phyloP scores from a whole-genome alignment of 1,140 invertebrate species.

The Micrasema minimum region DNA sequence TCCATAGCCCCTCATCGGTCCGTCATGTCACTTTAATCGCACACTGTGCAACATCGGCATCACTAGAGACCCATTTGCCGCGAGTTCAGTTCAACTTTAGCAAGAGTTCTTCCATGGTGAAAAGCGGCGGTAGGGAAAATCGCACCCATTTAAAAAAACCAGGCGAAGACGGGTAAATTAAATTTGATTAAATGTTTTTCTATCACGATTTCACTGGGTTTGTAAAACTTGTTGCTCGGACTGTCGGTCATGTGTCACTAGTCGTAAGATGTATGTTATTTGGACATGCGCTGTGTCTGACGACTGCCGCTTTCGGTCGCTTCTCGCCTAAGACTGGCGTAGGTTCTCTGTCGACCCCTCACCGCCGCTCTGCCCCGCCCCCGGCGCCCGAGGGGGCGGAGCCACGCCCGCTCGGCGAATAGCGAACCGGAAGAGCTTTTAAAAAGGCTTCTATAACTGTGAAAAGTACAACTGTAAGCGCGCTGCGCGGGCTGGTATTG shows the following conservation, averaged over 20 bases:
- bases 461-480: slow-evolving; percentile 1
- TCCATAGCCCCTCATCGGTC: slow-evolving; percentile 11
- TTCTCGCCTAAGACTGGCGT: slow-evolving; percentile 36
- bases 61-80: too few species aligned
- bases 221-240: slow-evolving; percentile 40
- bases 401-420: slow-evolving; percentile 43
- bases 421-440: slow-evolving; percentile 10
- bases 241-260: slow-evolving; percentile 40
- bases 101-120: too few species aligned
- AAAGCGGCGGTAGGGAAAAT: too few species aligned
- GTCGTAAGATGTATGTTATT: background rate
- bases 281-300: background rate
- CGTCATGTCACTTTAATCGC: slow-evolving; percentile 36
- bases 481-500: slow-evolving; percentile 29
- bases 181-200: too few species aligned
- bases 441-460: slow-evolving; percentile 37
- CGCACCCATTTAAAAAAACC: too few species aligned
- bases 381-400: slow-evolving; percentile 6
- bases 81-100: too few species aligned
- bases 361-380: slow-evolving; percentile 46
- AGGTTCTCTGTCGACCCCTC: slow-evolving; percentile 47
- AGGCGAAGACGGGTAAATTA: too few species aligned
- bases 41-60: slow-evolving; percentile 13
- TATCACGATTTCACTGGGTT: background rate
- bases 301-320: slow-evolving; percentile 32